Percentiles rank a stretch among this genome's conserved stretches.
These are phyloP conservation scores for Drosophila anceps DNA, from an alignment of 2,888 invertebrate species.

Conservation along the genomic window DNA sequence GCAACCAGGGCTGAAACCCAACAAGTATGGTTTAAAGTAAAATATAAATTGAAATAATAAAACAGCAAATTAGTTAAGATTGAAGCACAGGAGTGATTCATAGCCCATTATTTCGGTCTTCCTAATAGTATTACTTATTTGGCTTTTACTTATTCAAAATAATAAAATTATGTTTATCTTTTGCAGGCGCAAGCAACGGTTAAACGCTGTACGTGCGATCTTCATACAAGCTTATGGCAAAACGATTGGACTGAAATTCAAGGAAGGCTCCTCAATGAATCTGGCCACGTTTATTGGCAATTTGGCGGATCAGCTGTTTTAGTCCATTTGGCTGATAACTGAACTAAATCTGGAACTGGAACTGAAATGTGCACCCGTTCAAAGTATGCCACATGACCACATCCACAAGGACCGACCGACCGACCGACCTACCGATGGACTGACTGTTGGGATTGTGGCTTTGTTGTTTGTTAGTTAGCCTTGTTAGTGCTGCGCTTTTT, in stretches of 20 bases:
- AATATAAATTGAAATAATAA: no score
- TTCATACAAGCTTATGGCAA: slow-evolving; percentile 83
- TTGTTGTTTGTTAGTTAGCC: slow-evolving; percentile 61
- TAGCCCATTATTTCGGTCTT: no score
- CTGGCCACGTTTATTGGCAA: slow-evolving; percentile 81
- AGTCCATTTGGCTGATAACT: slow-evolving; percentile 16
- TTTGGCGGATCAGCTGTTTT: slow-evolving; percentile 78
- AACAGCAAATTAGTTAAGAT: no score
- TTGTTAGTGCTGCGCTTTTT: slow-evolving; percentile 57
- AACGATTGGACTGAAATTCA: slow-evolving; percentile 83
- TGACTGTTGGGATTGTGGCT: slow-evolving; percentile 52
- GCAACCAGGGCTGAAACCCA: no score
- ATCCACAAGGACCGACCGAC: slow-evolving; percentile 26
- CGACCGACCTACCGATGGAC: slow-evolving; percentile 27
- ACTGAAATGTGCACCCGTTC: slow-evolving; percentile 21
- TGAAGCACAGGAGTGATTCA: no score
- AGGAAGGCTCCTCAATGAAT: slow-evolving; percentile 83
- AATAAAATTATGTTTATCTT: neutral
- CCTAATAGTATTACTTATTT: no score
- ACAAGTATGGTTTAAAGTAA: no score
- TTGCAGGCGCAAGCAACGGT: slow-evolving; percentile 81
- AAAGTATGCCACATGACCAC: slow-evolving; percentile 45
- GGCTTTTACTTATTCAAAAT: neutral
- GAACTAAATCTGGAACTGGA: slow-evolving; percentile 5
- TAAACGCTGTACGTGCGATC: slow-evolving; percentile 81